Evolutionary conservation across 2,797 vertebrate genomes (phyloP).

Genomic region (Tapera naevia): DNA sequence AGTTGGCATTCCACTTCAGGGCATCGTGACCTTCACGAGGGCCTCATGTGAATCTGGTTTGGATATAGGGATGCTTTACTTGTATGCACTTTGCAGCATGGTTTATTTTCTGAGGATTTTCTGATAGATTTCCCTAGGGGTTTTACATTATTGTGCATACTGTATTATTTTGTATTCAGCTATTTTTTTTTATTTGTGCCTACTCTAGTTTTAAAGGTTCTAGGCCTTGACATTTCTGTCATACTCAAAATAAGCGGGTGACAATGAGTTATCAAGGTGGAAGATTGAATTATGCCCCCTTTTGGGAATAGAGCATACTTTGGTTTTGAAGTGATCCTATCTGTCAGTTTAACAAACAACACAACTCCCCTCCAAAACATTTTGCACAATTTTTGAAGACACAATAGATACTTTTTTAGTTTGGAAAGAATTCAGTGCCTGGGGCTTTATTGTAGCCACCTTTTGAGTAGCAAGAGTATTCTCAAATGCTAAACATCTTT

Average conservation of each 20-base stretch:
- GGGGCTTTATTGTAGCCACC: neutral
- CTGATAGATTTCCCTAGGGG: neutral
- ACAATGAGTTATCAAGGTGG: slow-evolving; percentile 10
- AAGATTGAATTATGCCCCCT: neutral
- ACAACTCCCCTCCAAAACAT: neutral
- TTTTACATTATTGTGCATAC: neutral
- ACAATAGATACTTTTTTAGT: neutral
- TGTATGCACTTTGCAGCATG: neutral
- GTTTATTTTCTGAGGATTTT: neutral
- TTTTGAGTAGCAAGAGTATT: neutral
- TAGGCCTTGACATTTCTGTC: slow-evolving; percentile 9
- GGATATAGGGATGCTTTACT: neutral
- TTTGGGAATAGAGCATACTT: neutral
- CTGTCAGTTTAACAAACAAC: neutral
- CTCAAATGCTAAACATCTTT: neutral
- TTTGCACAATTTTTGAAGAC: neutral
- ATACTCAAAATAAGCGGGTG: neutral
- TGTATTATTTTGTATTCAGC: neutral
- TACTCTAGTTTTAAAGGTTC: neutral
- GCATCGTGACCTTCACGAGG: neutral
- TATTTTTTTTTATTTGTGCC: neutral
- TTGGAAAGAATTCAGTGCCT: neutral
- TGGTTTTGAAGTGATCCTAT: neutral
- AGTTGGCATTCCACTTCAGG: neutral
- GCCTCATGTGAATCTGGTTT: neutral